Evolutionary conservation across 1,140 invertebrate genomes (phyloP), one percentile per base, ranked within the genome.

Genomic region (Aradophagus sp.): DNA sequence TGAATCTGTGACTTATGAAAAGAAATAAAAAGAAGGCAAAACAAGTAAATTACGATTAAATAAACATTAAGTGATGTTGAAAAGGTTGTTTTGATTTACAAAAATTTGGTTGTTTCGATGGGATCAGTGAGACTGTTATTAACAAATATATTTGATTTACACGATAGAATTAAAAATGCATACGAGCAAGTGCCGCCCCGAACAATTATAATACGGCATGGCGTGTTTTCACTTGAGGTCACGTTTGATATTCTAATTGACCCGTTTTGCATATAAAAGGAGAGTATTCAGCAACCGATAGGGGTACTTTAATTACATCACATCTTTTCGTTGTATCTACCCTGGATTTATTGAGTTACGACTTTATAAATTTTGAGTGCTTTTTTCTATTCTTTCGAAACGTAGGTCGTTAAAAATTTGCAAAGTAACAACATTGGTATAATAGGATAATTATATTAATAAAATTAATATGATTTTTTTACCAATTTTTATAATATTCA

Each of bases 191-290:
- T 47, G 11, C 17, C 5, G 14, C 7, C 36, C 11, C 1, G 35
- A 56, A 69, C 58, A 63, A 70, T 63, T 70, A 58, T 70, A 63
- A 70, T 63, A 63, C 45, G 52, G 58, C 52, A 70, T 58, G 67
- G 44, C 56, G 52, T 70, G 58, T 63, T 70, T 70, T 62, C 58
- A 39, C 39, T 79, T 61, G 76, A 79, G 75, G 76, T 76, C 75
- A 73, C 73, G 75, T 79, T 80, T 78, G 78, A 80, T 80, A 80
- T 80, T 80, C 78, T 80, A 80, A 80, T 79, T 80, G 74, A 72
- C 69, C 73, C 71, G 76, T 74, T 80, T 79, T 80, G 73, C 78
- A 80, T 80, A 78, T 77, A 77, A 80, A 80, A 79, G 74, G 76
- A 70, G 63, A 45, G 67, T 74, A 76, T 77, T 76, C 69, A 68